Conservation (phyloP, 1,140 invertebrate genomes). For the Drosophila ogumai region DNA sequence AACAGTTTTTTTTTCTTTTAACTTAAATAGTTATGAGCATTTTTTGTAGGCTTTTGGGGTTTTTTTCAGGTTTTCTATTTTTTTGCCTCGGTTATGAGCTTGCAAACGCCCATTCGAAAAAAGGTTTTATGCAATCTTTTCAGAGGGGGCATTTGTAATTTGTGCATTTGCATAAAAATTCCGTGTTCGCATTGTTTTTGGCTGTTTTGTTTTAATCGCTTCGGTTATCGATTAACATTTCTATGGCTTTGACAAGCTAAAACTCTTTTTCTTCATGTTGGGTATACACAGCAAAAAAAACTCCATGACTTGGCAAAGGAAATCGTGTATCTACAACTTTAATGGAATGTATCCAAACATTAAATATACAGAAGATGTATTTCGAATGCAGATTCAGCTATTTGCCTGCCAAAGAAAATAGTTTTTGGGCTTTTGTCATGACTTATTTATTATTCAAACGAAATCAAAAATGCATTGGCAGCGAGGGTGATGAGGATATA, state of each 20-base stretch:
- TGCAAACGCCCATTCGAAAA: slow-evolving; percentile 36
- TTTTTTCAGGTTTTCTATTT: slow-evolving; percentile 4
- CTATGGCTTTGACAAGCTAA: slow-evolving; percentile 15
- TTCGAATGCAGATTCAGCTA: slow-evolving; percentile 41
- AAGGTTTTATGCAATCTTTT: slow-evolving; percentile 44
- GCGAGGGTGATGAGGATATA: neutral
- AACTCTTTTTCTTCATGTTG: slow-evolving; percentile 23
- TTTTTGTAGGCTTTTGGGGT: slow-evolving; percentile 1
- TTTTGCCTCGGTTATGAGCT: slow-evolving; percentile 5
- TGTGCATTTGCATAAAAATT: slow-evolving; percentile 48
- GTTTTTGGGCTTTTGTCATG: slow-evolving; percentile 19
- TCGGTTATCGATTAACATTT: slow-evolving; percentile 60
- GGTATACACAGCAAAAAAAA: slow-evolving; percentile 52
- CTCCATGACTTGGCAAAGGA: slow-evolving; percentile 59
- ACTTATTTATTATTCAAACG: slow-evolving; percentile 26
- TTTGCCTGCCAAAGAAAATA: slow-evolving; percentile 41
- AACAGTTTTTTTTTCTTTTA: neutral
- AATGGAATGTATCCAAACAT: slow-evolving; percentile 44
- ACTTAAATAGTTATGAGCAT: slow-evolving; percentile 8
- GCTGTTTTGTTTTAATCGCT: slow-evolving; percentile 53
- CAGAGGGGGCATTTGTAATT: slow-evolving; percentile 34
- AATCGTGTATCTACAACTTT: slow-evolving; percentile 48
- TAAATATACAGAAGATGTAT: slow-evolving; percentile 16
- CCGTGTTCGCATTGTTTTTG: slow-evolving; percentile 31
- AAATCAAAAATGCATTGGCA: slow-evolving; percentile 13